Percentiles rank a stretch among this genome's conserved stretches.
Evolutionary conservation across 92 coral and sea anemone genomes (phyloP).

Genomic region (Metridium senile): DNA sequence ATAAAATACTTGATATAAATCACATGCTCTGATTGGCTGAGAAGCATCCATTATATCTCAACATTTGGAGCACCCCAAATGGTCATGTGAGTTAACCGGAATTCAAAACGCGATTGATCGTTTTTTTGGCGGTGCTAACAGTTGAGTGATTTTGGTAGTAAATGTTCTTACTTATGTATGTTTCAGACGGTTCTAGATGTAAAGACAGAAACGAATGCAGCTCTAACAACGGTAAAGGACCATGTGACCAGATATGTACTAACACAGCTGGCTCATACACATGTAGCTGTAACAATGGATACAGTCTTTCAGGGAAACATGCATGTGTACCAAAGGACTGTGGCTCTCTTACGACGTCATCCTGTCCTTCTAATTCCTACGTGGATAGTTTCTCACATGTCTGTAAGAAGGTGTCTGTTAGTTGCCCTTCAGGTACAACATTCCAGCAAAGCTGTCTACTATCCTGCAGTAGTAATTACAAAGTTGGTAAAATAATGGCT

Average conservation of each 20-base stretch:
- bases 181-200: slow-evolving; percentile 56
- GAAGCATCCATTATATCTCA: background rate
- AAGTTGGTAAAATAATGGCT: slow-evolving; percentile 63
- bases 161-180: background rate
- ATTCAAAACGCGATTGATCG: no score
- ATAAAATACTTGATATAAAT: no score
- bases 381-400: slow-evolving; percentile 62
- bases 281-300: slow-evolving; percentile 73
- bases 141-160: no score
- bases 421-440: slow-evolving; percentile 61
- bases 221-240: slow-evolving; percentile 59
- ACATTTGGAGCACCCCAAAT: no score
- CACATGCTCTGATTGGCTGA: no score
- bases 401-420: slow-evolving; percentile 47
- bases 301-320: slow-evolving; percentile 30
- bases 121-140: no score
- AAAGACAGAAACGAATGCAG: slow-evolving; percentile 76
- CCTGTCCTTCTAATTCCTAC: slow-evolving; percentile 77
- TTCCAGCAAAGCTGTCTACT: slow-evolving; percentile 55
- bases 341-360: slow-evolving; percentile 34
- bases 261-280: slow-evolving; percentile 73
- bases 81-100: no score
- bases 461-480: slow-evolving; percentile 51
- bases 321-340: slow-evolving; percentile 70
- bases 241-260: slow-evolving; percentile 74